Conservation (phyloP, 2,113 vertebrate species). For the Caretta caretta region DNA sequence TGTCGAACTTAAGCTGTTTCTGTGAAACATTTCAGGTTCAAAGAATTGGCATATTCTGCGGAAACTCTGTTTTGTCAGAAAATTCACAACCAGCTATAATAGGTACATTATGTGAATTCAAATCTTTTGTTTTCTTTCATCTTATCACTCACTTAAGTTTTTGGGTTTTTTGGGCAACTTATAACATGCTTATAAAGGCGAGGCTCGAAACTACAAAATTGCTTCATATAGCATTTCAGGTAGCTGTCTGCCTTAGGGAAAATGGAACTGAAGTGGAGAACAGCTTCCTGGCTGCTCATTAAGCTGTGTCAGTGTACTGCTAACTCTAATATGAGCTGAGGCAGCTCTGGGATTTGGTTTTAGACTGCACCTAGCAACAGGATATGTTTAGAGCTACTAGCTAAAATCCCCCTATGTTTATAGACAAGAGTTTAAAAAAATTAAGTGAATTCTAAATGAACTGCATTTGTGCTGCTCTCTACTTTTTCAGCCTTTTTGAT, state of each 20-base stretch:
- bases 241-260: background rate
- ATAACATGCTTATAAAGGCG: background rate
- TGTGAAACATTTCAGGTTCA: background rate
- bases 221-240: slow-evolving; percentile 26
- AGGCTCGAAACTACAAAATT: slow-evolving; percentile 33
- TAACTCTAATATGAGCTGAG: slow-evolving; percentile 39
- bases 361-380: slow-evolving; percentile 20
- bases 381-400: background rate
- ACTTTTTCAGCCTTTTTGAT: background rate
- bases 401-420: background rate
- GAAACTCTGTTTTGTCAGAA: background rate
- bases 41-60: background rate
- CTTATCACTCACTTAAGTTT: background rate
- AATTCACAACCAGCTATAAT: background rate
- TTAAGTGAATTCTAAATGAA: background rate
- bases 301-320: slow-evolving; percentile 15
- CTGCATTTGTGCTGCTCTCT: background rate
- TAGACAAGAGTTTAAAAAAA: background rate
- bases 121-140: slow-evolving; percentile 26
- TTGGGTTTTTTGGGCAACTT: background rate
- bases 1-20: background rate
- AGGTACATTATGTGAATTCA: background rate
- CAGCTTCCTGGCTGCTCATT: slow-evolving; percentile 5
- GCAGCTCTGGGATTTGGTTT: slow-evolving; percentile 1
- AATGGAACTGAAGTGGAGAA: background rate